phyloP scores from a whole-genome alignment of 2,888 invertebrate genomes.

The Tachystola acroxantha region DNA sequence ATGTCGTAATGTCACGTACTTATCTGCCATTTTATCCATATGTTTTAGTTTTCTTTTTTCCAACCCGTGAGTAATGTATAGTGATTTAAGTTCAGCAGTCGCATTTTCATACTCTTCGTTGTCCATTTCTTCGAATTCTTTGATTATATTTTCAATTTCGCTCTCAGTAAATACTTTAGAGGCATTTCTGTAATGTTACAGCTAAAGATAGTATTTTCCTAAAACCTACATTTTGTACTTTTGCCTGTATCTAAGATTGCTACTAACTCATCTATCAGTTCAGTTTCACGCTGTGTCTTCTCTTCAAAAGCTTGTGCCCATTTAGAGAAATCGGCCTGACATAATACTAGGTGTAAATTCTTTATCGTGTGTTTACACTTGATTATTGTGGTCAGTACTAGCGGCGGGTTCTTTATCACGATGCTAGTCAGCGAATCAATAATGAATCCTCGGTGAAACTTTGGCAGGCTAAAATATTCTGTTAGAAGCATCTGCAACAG shows the following conservation, averaged over 20 bases:
- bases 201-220: not conserved
- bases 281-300: slow-evolving; percentile 42
- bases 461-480: slow-evolving; percentile 44
- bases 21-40: slow-evolving; percentile 17
- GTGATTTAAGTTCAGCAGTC: slow-evolving; percentile 43
- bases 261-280: slow-evolving; percentile 45
- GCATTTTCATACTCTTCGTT: slow-evolving; percentile 49
- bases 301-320: slow-evolving; percentile 60
- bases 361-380: slow-evolving; percentile 51
- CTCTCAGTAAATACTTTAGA: slow-evolving; percentile 44
- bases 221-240: too few species aligned
- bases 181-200: slow-evolving; percentile 22
- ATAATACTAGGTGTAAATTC: slow-evolving; percentile 56
- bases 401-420: slow-evolving; percentile 44
- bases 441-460: slow-evolving; percentile 54
- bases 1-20: not conserved
- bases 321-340: slow-evolving; percentile 56
- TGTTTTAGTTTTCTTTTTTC: slow-evolving; percentile 46
- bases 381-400: slow-evolving; percentile 46
- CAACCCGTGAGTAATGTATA: slow-evolving; percentile 52
- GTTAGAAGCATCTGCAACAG: slow-evolving; percentile 49
- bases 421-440: slow-evolving; percentile 56
- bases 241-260: not conserved
- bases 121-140: slow-evolving; percentile 51
- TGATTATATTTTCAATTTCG: slow-evolving; percentile 51